Percentiles rank a stretch among this genome's conserved stretches.
phyloP scores from a whole-genome alignment of 2,888 invertebrate genomes.

The Sceliomorpha sp. region DNA sequence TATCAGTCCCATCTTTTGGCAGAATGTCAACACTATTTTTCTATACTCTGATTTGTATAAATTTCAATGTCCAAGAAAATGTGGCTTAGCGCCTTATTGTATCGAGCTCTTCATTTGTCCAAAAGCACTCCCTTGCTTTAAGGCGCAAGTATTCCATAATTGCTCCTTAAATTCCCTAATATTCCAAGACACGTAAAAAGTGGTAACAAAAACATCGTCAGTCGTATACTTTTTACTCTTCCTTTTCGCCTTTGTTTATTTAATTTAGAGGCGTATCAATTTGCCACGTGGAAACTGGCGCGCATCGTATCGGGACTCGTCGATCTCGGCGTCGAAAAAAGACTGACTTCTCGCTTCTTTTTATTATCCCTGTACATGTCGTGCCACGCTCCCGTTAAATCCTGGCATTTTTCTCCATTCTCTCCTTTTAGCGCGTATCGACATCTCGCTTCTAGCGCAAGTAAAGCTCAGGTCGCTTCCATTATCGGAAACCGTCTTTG shows the following conservation, averaged over 20 bases:
- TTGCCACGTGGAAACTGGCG: constrained; percentile 3
- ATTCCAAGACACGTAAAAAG: too few relatives aligned
- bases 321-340: constrained; percentile 10
- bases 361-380: constrained; percentile 6
- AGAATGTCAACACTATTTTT: too few relatives aligned
- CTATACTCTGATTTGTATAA: too few relatives aligned
- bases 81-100: too few relatives aligned
- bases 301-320: constrained; percentile 6
- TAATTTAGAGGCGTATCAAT: constrained; percentile 16
- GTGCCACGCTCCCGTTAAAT: constrained; percentile 14
- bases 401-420: constrained; percentile 23
- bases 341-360: constrained; percentile 7
- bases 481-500: constrained; percentile 21
- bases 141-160: not conserved
- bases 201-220: not conserved
- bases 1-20: too few relatives aligned
- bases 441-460: constrained; percentile 19
- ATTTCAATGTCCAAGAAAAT: too few relatives aligned
- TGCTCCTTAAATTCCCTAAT: too few relatives aligned
- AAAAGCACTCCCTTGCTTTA: too few relatives aligned
- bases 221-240: not conserved
- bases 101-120: too few relatives aligned
- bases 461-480: constrained; percentile 20
- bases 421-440: constrained; percentile 6
- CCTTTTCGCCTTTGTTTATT: not conserved